phyloP scores from a whole-genome alignment of 2,888 invertebrate genomes.

The Pyrrhia umbra region DNA sequence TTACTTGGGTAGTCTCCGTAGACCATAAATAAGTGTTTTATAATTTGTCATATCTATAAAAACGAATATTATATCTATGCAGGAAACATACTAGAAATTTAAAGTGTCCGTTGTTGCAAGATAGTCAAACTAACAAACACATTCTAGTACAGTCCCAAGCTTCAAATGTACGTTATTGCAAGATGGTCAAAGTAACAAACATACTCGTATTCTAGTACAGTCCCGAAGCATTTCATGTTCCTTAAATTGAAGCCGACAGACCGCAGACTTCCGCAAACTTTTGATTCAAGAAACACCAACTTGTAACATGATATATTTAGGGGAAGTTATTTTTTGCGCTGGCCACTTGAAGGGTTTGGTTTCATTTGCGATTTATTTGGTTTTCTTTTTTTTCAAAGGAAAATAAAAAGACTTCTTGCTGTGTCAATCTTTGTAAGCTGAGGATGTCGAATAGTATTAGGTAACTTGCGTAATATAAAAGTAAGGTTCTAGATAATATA shows the following conservation, averaged over 20 bases:
- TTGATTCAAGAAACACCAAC: constrained; percentile 67
- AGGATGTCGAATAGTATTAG: not conserved
- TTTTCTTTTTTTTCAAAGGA: constrained; percentile 6
- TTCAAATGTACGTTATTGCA: too few species aligned
- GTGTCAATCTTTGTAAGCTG: not conserved
- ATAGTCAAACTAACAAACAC: too few species aligned
- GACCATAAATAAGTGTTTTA: too few species aligned
- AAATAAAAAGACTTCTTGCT: not conserved
- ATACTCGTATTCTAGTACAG: not conserved
- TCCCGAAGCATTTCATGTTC: constrained; percentile 52
- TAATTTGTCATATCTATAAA: too few species aligned
- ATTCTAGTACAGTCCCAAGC: too few species aligned
- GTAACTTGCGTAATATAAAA: not conserved
- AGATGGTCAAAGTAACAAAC: too few species aligned
- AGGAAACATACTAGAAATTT: too few species aligned
- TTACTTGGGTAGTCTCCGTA: too few species aligned
- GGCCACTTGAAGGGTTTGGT: constrained; percentile 56
- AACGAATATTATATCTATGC: too few species aligned
- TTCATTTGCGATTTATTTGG: constrained; percentile 30
- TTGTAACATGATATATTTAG: constrained; percentile 66
- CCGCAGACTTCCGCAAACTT: constrained; percentile 43
- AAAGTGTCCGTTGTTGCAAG: too few species aligned
- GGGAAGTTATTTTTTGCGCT: constrained; percentile 60
- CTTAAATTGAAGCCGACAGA: constrained; percentile 40
- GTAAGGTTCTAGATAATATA: too few species aligned